A percentile compares a stretch with the other conserved stretches of the same genome.
phyloP scores from a whole-genome alignment of 1,140 invertebrate species.

The Ridgeia piscesae region DNA sequence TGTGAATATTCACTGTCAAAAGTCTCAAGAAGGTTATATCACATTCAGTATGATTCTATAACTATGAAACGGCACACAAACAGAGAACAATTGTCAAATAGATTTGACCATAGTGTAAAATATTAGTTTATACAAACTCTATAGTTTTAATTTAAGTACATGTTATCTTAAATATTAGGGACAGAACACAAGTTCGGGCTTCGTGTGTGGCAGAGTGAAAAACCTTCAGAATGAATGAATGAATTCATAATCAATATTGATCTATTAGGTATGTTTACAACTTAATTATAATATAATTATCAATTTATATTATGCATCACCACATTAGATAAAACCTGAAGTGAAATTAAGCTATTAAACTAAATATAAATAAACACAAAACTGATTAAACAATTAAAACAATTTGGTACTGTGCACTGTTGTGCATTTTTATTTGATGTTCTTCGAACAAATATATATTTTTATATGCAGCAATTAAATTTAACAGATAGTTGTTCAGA shows the following conservation, averaged over 20 bases:
- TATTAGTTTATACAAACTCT: neutral
- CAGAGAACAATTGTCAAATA: neutral
- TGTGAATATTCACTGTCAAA: neutral
- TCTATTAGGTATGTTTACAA: too few species aligned
- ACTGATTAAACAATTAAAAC: neutral
- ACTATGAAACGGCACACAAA: neutral
- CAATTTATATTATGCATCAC: neutral
- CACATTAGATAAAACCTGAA: neutral
- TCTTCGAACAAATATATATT: too few species aligned
- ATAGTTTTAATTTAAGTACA: neutral
- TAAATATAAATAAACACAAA: neutral
- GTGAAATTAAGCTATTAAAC: neutral
- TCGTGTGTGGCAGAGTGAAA: neutral
- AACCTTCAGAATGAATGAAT: neutral
- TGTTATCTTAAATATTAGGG: neutral
- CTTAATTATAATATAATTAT: neutral
- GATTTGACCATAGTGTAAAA: neutral
- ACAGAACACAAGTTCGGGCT: neutral
- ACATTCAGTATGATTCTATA: neutral
- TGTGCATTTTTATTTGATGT: neutral
- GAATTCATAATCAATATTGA: neutral
- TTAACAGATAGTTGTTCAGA: too few species aligned
- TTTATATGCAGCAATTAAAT: too few species aligned
- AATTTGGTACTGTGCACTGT: neutral
- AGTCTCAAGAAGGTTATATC: neutral